Percentiles rank a stretch among this genome's conserved stretches.
Evolutionary conservation across 2,113 vertebrate species (phyloP).

Genomic region (Chaetorhynchus papuensis): DNA sequence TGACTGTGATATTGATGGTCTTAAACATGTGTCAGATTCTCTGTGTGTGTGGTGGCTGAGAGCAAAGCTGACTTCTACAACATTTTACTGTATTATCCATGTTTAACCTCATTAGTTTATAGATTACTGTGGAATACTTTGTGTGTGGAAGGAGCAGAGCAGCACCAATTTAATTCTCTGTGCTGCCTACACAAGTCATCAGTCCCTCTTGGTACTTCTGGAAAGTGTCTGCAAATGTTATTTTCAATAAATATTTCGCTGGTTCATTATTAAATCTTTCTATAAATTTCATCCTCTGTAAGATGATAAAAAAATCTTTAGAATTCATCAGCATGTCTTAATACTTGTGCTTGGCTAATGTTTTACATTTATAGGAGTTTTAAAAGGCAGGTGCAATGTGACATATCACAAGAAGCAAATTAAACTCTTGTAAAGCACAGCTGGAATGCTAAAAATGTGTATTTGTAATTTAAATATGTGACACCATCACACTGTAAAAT

Average conservation of each 20-base stretch:
- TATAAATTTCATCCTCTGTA: conserved; percentile 64
- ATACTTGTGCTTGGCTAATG: conserved; percentile 76
- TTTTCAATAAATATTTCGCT: conserved; percentile 71
- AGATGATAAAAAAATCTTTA: conserved; percentile 67
- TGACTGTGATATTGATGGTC: not conserved
- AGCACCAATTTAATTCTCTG: conserved; percentile 32
- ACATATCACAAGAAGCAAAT: conserved; percentile 84
- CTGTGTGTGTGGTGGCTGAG: not conserved
- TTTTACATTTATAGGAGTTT: conserved; percentile 82
- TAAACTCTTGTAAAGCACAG: conserved; percentile 84
- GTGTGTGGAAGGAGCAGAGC: not conserved
- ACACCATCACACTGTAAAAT: conserved; percentile 84
- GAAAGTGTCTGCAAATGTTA: conserved; percentile 78
- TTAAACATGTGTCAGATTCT: not conserved
- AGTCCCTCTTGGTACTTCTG: conserved; percentile 38
- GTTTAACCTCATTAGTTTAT: conserved; percentile 26
- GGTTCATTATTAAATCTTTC: conserved; percentile 68
- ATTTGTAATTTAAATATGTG: conserved; percentile 86
- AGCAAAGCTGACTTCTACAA: conserved; percentile 4
- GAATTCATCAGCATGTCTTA: conserved; percentile 75
- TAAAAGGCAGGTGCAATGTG: conserved; percentile 83
- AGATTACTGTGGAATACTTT: not conserved
- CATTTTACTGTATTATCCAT: not conserved
- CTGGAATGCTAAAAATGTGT: conserved; percentile 86
- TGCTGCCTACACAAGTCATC: conserved; percentile 44